These are phyloP conservation scores for Psephotus haematonotus DNA, from an alignment of 2,113 vertebrate genomes.

Conservation along the genomic window DNA sequence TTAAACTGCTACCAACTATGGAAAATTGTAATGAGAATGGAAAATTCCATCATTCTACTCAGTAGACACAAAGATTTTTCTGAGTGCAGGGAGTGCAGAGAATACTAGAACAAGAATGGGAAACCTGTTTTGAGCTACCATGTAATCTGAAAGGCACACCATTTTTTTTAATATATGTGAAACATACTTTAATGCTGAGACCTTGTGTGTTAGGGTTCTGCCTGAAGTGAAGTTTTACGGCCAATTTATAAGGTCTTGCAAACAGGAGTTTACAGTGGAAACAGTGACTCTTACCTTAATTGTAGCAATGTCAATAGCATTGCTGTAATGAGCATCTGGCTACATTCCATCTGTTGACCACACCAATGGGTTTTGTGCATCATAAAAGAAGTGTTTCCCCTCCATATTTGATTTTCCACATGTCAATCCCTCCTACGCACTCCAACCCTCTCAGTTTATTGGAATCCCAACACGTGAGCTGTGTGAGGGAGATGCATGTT, in stretches of 20 bases:
- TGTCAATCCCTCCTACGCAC: background rate
- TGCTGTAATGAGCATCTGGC: constrained; percentile 71
- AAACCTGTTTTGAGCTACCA: constrained; percentile 61
- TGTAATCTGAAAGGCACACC: constrained; percentile 45
- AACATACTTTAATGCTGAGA: constrained; percentile 61
- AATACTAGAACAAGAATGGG: constrained; percentile 55
- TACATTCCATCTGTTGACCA: constrained; percentile 68
- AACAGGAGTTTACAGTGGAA: constrained; percentile 72
- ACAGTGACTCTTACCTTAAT: constrained; percentile 69
- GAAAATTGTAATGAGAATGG: constrained; percentile 61
- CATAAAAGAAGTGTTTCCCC: constrained; percentile 54
- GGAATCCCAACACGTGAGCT: background rate
- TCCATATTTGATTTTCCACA: constrained; percentile 63
- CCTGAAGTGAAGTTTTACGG: constrained; percentile 62
- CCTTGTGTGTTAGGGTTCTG: constrained; percentile 53
- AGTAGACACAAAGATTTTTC: constrained; percentile 56
- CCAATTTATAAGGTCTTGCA: constrained; percentile 67
- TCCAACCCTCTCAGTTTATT: constrained; percentile 26
- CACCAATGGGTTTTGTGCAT: constrained; percentile 60
- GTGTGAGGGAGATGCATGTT: background rate
- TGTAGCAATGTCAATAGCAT: constrained; percentile 70
- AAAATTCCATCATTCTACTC: constrained; percentile 57
- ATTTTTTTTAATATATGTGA: constrained; percentile 51
- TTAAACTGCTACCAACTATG: constrained; percentile 33
- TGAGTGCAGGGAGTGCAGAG: constrained; percentile 25